These are phyloP conservation scores for Seriola dumerili DNA, from an alignment of 2,113 vertebrate genomes.

Conservation along the genomic window DNA sequence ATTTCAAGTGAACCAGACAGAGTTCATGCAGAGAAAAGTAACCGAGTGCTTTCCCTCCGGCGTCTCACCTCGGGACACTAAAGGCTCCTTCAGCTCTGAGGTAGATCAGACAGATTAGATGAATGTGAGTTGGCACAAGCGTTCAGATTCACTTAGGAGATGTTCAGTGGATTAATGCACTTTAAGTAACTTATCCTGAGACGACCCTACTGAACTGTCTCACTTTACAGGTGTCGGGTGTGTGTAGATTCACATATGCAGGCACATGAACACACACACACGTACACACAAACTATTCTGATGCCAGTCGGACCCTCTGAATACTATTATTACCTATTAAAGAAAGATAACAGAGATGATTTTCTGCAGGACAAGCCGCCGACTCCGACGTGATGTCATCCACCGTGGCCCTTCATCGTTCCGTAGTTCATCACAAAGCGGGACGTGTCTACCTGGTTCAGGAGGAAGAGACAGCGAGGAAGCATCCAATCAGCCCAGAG, in stretches of 20 bases:
- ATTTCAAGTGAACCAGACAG: background rate
- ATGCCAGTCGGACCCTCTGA: background rate
- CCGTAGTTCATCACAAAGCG: slow-evolving; percentile 76
- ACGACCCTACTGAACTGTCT: slow-evolving; percentile 31
- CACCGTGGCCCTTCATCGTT: slow-evolving; percentile 85
- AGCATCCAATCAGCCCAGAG: slow-evolving; percentile 65
- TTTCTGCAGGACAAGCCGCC: slow-evolving; percentile 82
- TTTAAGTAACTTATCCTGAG: slow-evolving; percentile 64
- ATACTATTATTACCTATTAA: background rate
- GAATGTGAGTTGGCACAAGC: slow-evolving; percentile 69
- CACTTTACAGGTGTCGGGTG: slow-evolving; percentile 21
- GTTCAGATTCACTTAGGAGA: slow-evolving; percentile 69
- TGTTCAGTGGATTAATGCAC: slow-evolving; percentile 65
- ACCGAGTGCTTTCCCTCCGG: background rate
- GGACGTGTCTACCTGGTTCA: slow-evolving; percentile 84
- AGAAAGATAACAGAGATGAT: fast-evolving
- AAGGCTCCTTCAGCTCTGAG: slow-evolving; percentile 7
- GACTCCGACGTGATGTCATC: slow-evolving; percentile 87
- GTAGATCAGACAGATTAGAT: slow-evolving; percentile 78
- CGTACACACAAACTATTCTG: too few species aligned
- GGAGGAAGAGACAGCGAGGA: slow-evolving; percentile 67
- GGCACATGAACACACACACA: background rate
- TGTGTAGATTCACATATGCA: slow-evolving; percentile 3
- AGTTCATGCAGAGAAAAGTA: slow-evolving; percentile 5
- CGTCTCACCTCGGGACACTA: slow-evolving; percentile 6